Base-by-base conservation (phyloP, 2,888 invertebrate genomes). In the Dryocosmus kuriphilus region DNA sequence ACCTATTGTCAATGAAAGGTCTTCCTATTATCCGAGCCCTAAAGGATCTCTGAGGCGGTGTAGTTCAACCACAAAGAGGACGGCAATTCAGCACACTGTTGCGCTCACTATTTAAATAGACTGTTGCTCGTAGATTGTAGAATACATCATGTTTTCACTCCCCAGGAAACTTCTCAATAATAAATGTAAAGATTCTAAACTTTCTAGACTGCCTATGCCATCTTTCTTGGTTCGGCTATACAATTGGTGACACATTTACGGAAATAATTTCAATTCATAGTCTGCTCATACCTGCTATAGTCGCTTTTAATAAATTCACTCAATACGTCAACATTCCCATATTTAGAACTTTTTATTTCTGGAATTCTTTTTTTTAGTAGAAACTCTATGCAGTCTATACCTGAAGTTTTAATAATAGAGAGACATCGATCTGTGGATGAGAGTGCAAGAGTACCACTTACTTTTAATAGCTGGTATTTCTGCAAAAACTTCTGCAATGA, bases 391-490 rank as follows among this genome's bases (percentile, higher is more conserved):
- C 5, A 51, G 51, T 51, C 51, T n/a, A 8, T 65, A 38, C 16
- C 27, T 38, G 38, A 0, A 38, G 41, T 38, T 65, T 65, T 27
- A 65, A 65, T 65, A 65, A 65, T 65, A 41, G 22, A 65, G 41
- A 24, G 24, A 22, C 14, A 41, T 41, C 65, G 65, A 65, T 65
- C 41, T 38, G 35, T 41, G 35, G 38, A 41, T 5, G 41, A 65
- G 41, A 41, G 65, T 65, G 65, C 65, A 35, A 62, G 62, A 62
- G 62, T 62, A 41, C 24, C 35, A 38, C 63, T 35, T 65, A 24
- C 24, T 65, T 65, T 65, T 41, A 24, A 41, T 41, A 65, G 24
- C 14, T 16, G 16, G 24, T 51, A 51, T 65, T 65, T 19, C n/a
- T 41, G 41, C 41, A 65, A 41, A 24, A 65, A 22, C 41, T 41